Conservation (phyloP, 2,797 vertebrate species). For the Sibirionetta formosa region DNA sequence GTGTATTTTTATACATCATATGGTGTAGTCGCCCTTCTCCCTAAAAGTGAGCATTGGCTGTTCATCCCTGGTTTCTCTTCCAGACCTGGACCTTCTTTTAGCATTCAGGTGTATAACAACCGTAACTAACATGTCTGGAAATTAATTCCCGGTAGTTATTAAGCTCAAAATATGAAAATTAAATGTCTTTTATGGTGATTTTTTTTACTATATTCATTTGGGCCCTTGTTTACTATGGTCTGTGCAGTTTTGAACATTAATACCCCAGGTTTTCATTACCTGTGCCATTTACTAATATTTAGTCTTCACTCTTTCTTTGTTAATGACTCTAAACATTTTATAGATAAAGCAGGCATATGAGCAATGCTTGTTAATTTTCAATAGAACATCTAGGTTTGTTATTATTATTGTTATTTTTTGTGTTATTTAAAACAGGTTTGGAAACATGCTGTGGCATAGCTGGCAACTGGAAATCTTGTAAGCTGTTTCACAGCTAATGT, state of each 20-base stretch:
- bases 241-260: conserved; percentile 4
- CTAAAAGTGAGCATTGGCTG: not conserved
- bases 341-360: not conserved
- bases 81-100: conserved; percentile 1
- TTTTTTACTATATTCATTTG: not conserved
- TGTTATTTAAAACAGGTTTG: not conserved
- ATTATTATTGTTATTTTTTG: not conserved
- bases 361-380: not conserved
- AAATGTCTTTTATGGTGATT: not conserved
- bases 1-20: not conserved
- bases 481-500: not conserved
- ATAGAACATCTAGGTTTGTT: not conserved
- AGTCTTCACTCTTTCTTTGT: not conserved
- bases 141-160: not conserved
- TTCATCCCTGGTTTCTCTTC: not conserved
- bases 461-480: not conserved
- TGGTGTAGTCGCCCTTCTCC: not conserved
- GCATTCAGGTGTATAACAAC: not conserved
- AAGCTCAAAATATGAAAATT: conserved; percentile 3
- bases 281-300: not conserved
- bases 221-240: not conserved
- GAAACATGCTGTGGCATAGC: not conserved
- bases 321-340: not conserved
- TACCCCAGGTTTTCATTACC: not conserved
- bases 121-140: not conserved